Evolutionary conservation across 37 sponge, comb jelly and placozoan species (phyloP).

Genomic region (Cladorhizidae sp.): DNA sequence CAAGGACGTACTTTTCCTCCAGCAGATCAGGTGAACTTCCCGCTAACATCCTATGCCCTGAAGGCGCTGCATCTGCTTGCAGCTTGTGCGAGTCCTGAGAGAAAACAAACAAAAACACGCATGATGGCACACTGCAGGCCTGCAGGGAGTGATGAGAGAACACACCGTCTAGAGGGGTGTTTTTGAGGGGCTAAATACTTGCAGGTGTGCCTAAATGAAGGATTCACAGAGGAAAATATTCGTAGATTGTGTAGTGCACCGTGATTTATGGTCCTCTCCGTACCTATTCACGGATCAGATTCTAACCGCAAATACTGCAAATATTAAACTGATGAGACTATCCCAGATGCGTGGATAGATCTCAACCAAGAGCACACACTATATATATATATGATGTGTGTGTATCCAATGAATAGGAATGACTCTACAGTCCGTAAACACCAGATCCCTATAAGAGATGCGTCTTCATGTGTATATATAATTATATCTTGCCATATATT

Average conservation of each 20-base stretch:
- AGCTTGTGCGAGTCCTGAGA: conserved; percentile 11
- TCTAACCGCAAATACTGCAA: no score
- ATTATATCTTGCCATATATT: no score
- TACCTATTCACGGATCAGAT: no score
- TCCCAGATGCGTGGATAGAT: no score
- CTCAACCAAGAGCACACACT: no score
- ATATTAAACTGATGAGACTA: no score
- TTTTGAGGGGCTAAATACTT: background rate
- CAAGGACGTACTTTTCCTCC: background rate
- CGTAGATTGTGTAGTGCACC: background rate
- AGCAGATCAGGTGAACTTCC: conserved; percentile 54
- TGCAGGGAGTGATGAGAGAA: background rate
- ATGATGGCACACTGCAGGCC: background rate
- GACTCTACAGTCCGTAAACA: no score
- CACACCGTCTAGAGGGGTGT: background rate
- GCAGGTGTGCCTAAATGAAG: background rate
- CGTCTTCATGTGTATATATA: no score
- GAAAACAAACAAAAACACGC: background rate
- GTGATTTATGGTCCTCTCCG: background rate
- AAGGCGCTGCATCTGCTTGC: background rate
- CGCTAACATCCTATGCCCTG: conserved; percentile 15
- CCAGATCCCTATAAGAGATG: no score
- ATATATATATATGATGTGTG: no score
- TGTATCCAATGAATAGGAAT: no score
- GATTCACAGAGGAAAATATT: background rate